These are phyloP conservation scores for Hiodon alosoides DNA, from an alignment of 2,113 vertebrate species.

Conservation along the genomic window DNA sequence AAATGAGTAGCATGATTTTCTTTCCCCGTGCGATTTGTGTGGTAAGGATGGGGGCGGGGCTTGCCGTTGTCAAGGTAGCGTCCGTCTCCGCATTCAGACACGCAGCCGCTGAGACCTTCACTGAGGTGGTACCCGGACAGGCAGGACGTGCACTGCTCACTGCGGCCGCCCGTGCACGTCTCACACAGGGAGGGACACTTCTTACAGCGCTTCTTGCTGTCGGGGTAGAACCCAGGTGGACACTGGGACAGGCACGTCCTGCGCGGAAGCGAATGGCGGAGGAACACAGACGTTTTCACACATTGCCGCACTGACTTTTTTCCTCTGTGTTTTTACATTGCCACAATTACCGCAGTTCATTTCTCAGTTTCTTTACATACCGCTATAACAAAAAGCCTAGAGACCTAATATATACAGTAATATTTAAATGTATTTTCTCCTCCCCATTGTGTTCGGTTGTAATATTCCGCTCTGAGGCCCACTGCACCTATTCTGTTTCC, in stretches of 20 bases:
- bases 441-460: too few species aligned
- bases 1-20: too few species aligned
- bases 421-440: too few species aligned
- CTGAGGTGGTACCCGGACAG: constrained; percentile 76
- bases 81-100: constrained; percentile 71
- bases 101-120: constrained; percentile 75
- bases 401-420: too few species aligned
- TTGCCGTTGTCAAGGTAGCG: constrained; percentile 82
- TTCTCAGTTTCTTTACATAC: too few species aligned
- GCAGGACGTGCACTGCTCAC: constrained; percentile 83
- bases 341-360: too few species aligned
- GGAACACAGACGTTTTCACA: neutral
- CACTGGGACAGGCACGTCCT: constrained; percentile 83
- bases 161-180: constrained; percentile 80
- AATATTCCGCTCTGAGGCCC: too few species aligned
- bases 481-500: too few species aligned
- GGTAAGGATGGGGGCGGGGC: constrained; percentile 28
- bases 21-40: too few species aligned
- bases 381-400: too few species aligned
- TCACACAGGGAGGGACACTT: constrained; percentile 83
- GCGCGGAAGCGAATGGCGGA: constrained; percentile 6
- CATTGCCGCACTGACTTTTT: too few species aligned
- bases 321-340: too few species aligned
- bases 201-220: constrained; percentile 83
- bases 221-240: constrained; percentile 80